Evolutionary conservation across 2,888 invertebrate genomes (phyloP), one percentile per base, ranked within the genome.

Genomic region (Lepidocyrtinus sp.): DNA sequence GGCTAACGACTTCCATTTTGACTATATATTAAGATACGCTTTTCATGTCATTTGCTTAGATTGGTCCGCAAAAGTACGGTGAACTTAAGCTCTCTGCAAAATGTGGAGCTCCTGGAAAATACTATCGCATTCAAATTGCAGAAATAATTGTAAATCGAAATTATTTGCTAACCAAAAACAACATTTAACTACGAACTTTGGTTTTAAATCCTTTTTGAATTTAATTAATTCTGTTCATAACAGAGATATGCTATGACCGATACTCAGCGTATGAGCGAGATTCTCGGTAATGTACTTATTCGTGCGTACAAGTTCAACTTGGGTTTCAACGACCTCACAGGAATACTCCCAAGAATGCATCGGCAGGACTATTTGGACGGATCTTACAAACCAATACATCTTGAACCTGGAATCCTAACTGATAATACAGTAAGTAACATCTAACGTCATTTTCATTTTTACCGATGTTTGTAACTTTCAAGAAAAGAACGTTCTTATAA

Each of bases 301-400:
- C 72, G 78, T 1, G 62, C 67, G 5, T 25, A 68, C 21, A 69
- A 36, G 12, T 73, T 78, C 22, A 9, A n/a, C 1, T 27, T 19
- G n/a, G 78, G 78, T 15, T 21, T 78, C 2, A 78, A 73, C 21
- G 73, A 73, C 55, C 69, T 78, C 15, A 73, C 73, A 0, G 78
- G 78, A 27, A 68, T 78, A 1, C 36, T 78, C 0, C 78, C 78
- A 0, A 59, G 78, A 3, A 19, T 73, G n/a, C 68, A 73, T 15
- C 46, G 55, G 9, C 63, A 62, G 46, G 50, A 17, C 15, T 73
- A 17, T 63, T 55, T 78, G 22, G 63, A 63, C 12, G n/a, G 27
- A 1, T n/a, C 26, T 0, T 67, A 77, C 19, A 19, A 2, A 0
- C 59, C 50, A 21, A 67, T 78, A 22, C 24, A 63, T 19, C 2